Conservation (phyloP, 2,888 invertebrate species). For the Eueremaeus valkanovi region DNA sequence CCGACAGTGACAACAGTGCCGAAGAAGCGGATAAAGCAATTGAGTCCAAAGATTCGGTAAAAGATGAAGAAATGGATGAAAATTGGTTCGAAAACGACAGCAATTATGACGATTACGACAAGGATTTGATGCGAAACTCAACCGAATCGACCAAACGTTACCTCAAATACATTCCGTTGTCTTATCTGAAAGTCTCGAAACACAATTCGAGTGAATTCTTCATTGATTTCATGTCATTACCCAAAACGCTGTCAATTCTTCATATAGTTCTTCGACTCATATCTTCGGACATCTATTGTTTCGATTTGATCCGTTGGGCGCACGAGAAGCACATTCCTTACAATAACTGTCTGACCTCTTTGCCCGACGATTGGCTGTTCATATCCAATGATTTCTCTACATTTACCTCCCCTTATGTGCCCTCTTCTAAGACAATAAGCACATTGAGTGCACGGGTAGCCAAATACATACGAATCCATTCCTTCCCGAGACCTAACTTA, state of each 20-base stretch:
- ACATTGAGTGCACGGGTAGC: neutral
- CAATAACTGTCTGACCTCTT: conserved; percentile 5
- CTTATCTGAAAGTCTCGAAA: neutral
- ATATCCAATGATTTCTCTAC: conserved; percentile 8
- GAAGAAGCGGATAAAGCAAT: neutral
- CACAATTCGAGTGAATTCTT: no score
- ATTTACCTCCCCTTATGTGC: conserved; percentile 7
- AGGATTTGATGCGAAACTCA: neutral
- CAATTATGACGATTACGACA: neutral
- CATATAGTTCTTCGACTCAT: conserved; percentile 28
- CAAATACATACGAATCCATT: neutral
- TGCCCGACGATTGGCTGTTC: conserved; percentile 34
- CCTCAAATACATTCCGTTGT: neutral
- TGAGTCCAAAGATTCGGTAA: neutral
- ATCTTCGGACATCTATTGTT: conserved; percentile 27
- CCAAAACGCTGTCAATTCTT: conserved; percentile 38
- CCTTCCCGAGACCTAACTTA: conserved; percentile 3
- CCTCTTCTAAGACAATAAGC: neutral
- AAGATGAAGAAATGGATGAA: neutral
- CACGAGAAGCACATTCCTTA: conserved; percentile 31
- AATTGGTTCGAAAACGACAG: neutral
- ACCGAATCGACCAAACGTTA: neutral
- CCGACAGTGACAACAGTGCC: neutral
- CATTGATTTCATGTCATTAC: conserved; percentile 34
- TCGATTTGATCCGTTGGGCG: conserved; percentile 42